Evolutionary conservation across 2,888 invertebrate genomes (phyloP), one percentile per base, ranked within the genome.

Genomic region (Empis livida): DNA sequence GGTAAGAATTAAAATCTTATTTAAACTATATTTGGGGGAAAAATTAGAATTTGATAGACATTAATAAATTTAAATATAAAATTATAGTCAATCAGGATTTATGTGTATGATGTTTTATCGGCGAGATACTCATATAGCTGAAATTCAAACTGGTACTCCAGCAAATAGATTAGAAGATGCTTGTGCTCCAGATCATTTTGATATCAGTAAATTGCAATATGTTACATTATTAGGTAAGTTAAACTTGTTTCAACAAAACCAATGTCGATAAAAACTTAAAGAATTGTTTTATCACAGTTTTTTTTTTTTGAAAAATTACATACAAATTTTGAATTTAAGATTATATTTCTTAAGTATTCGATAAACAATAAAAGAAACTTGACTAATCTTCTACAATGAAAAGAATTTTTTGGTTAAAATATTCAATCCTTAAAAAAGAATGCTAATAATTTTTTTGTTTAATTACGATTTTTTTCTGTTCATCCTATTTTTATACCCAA

Each of bases 201-300:
- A 84, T 63, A 77, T 79, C 38, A 78, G 75, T 61, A 77, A 74
- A 54, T 75, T 81, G 57, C 83, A 86, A 52, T 88, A 79, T 65
- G 76, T 85, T 62, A 88, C 88, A 53, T 74, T 89, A 74, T 84
- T 88, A 67, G 86, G 89, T 88, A 64, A 79, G 84, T 78, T 64
- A 49, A 51, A 10, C 49, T 20, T 14, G 13, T 32, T 5, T 32
- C n/a, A n/a, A n/a, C n/a, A n/a, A n/a, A n/a, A n/a, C n/a, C n/a
- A n/a, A n/a, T n/a, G n/a, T n/a, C n/a, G n/a, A n/a, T n/a, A n/a
- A n/a, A n/a, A n/a, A n/a, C n/a, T n/a, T n/a, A n/a, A n/a, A n/a
- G n/a, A n/a, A n/a, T n/a, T n/a, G n/a, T n/a, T n/a, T n/a, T n/a
- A n/a, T n/a, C n/a, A n/a, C n/a, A n/a, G n/a, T n/a, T n/a, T n/a